Evolutionary conservation across 2,113 vertebrate species (phyloP).

Genomic region (Poecile atricapillus): DNA sequence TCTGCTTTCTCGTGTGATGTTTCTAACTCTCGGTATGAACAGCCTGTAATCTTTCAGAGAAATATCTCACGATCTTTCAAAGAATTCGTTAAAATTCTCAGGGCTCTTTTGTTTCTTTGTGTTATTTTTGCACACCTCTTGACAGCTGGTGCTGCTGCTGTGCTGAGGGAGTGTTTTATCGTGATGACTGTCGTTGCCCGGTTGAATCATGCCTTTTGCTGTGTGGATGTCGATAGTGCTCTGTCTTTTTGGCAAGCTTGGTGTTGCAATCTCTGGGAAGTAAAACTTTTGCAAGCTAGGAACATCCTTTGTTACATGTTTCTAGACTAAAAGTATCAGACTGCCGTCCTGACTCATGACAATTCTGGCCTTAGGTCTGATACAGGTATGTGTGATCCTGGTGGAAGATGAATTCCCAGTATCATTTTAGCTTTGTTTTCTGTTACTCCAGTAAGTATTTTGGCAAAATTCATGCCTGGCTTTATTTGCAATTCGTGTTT

Average conservation of each 20-base stretch:
- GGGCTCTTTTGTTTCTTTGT: background rate
- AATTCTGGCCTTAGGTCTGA: accelerated
- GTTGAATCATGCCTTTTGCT: background rate
- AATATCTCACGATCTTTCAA: background rate
- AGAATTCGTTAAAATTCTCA: background rate
- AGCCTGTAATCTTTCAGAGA: background rate
- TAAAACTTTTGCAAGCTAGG: background rate
- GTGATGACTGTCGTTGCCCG: accelerated
- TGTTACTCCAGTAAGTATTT: background rate
- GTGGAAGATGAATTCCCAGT: background rate
- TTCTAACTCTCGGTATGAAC: background rate
- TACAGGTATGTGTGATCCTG: background rate
- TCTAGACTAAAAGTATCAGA: background rate
- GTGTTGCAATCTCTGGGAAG: background rate
- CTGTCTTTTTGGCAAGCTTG: background rate
- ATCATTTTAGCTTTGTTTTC: background rate
- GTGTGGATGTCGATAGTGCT: background rate
- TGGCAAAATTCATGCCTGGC: background rate
- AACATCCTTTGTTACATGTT: background rate
- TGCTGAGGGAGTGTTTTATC: background rate
- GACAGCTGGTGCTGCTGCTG: background rate
- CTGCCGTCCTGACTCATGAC: accelerated
- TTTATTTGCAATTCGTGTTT: background rate
- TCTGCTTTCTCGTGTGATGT: background rate
- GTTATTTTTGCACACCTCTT: background rate